These are phyloP conservation scores for Thaumetopoea pityocampa DNA, from an alignment of 1,140 invertebrate species.

Conservation along the genomic window DNA sequence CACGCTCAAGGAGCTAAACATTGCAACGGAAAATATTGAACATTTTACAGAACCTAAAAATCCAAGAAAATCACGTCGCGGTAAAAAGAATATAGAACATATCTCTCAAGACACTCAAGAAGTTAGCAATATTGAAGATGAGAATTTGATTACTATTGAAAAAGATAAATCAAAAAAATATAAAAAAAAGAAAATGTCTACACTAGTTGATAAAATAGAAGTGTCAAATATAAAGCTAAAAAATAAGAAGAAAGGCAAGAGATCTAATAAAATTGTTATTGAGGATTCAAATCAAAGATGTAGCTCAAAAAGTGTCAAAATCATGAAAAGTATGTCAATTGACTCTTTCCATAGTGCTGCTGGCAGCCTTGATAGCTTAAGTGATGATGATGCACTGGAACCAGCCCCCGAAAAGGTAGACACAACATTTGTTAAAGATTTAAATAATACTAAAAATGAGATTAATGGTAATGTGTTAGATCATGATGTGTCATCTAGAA, in stretches of 20 bases:
- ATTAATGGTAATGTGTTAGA: neutral
- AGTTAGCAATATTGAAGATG: slow-evolving; percentile 12
- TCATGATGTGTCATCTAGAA: neutral
- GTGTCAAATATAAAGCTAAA: slow-evolving; percentile 32
- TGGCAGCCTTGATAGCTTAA: slow-evolving; percentile 31
- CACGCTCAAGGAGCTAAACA: slow-evolving; percentile 45
- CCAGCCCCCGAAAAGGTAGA: slow-evolving; percentile 2
- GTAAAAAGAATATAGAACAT: neutral
- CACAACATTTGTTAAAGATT: slow-evolving; percentile 15
- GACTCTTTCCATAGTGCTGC: slow-evolving; percentile 62
- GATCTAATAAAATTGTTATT: slow-evolving; percentile 21
- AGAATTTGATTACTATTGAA: slow-evolving; percentile 6
- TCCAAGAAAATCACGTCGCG: slow-evolving; percentile 8
- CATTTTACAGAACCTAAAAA: slow-evolving; percentile 27
- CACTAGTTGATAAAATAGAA: slow-evolving; percentile 32
- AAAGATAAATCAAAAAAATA: slow-evolving; percentile 18
- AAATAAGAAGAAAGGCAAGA: slow-evolving; percentile 38
- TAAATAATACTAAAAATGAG: neutral
- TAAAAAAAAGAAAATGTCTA: slow-evolving; percentile 38
- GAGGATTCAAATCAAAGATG: slow-evolving; percentile 16
- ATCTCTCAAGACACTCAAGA: slow-evolving; percentile 6
- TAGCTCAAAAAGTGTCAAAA: slow-evolving; percentile 14
- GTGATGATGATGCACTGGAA: neutral
- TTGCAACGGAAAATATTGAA: slow-evolving; percentile 13
- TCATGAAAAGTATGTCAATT: slow-evolving; percentile 37